Base-by-base conservation (phyloP, 2,888 invertebrate genomes). In the Parelbella ahira region DNA sequence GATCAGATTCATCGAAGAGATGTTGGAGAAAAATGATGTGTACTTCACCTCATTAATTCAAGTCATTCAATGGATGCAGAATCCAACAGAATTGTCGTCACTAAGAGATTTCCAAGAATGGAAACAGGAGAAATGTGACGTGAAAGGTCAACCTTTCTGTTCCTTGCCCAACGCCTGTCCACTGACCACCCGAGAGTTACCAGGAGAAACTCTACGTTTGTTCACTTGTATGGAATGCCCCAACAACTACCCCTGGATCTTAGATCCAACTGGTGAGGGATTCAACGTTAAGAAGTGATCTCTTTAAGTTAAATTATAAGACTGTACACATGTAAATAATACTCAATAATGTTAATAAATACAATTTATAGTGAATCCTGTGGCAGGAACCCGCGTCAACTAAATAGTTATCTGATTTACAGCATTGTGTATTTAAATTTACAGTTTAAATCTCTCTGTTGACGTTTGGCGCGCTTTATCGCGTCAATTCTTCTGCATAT, bases 151-250 rank as follows among this genome's bases (percentile, higher is more conserved):
- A 75, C 95, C 97, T 42, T 95, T 92, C 90, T 97, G 97, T 73
- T 97, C 96, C 1, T 81, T 97, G 59, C 97, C 97, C 44, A 97
- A 97, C 68, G 93, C 96, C 38, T 97, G 97, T 73, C 94, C 96
- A 6, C 81, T 97, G 58, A 96, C 93, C 28, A 97, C 97, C 46
- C 89, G 96, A 63, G 97, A 97, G 81, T 84, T 97, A 54, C 97
- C 97, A 18, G 97, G 97, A 49, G 97, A 97, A 82, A 96, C 95
- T 30, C 90, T 97, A 30, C 93, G 97, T 73, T 90, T 97, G 45
- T 97, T 97, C 89, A 97, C 97, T 41, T 97, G 97, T 81, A 95
- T 97, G 94, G 97, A 97, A 78, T 97, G 97, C 77, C 97, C 97
- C 47, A 95, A 96, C 74, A 96, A 97, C 83, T 97, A 97, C 71